Base-by-base conservation (phyloP, 1,140 invertebrate species). In the Apis florea region DNA sequence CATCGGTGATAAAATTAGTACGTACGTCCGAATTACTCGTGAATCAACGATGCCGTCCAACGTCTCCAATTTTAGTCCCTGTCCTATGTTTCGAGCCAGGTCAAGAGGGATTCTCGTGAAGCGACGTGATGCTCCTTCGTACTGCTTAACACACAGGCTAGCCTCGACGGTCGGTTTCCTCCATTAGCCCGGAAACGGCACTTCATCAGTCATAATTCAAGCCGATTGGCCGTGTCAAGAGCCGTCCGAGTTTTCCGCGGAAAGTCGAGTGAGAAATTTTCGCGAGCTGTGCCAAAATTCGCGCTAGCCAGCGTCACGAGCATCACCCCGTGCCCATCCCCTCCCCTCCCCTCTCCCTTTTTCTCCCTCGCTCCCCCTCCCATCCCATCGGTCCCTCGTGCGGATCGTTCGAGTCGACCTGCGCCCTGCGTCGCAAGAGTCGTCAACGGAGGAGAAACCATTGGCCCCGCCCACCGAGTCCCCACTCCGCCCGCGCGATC, bases 201-300 rank as follows among this genome's bases (percentile, higher is more conserved):
- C 74, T 86, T 85, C 79, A 85, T 86, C 80, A 85, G 59, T 74
- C 58, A 74, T 86, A 85, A 85, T 86, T 82, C 84, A 83, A 86
- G 64, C 71, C 85, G 82, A 86, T 86, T 83, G 83, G 73, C 83
- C 74, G 77, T 73, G 80, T 77, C 73, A 83, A 83, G 81, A 79
- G 76, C 77, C 73, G 74, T 83, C 54, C 85, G 76, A 83, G 78
- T 88, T 85, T 88, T 88, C 83, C 87, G 76, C 83, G 87, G 83
- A 83, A 88, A 89, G 74, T 78, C 82, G 84, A 87, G 84, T 89
- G 85, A 87, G 86, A 89, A 88, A 88, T 93, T 90, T 90, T 86
- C 83, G 85, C 88, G 86, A 89, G 89, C 88, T 82, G 91, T 92
- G 92, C 89, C 90, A 90, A 93, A 92, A 91, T 92, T 92, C 90